phyloP scores from a whole-genome alignment of 2,113 vertebrate genomes.

The Fukomys damarensis region DNA sequence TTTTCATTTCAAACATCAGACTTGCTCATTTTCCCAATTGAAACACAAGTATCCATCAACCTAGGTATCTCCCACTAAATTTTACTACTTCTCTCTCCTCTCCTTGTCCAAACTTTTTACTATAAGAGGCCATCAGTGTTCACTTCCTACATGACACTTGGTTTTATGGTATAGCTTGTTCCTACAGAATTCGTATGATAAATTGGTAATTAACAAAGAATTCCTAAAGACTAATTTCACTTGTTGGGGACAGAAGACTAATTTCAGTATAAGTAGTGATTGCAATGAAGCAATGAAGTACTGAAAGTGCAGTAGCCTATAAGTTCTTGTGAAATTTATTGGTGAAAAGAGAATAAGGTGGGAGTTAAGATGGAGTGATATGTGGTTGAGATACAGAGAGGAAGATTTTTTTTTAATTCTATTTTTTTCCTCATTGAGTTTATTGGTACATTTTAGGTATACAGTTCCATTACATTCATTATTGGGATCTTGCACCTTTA shows the following conservation, averaged over 20 bases:
- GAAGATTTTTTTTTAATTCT: no score
- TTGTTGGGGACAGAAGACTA: background rate
- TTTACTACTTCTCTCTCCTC: background rate
- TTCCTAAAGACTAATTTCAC: background rate
- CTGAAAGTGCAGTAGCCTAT: background rate
- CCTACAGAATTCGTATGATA: background rate
- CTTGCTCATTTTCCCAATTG: background rate
- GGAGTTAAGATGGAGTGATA: background rate
- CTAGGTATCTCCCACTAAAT: background rate
- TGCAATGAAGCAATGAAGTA: background rate
- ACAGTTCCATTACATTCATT: no score
- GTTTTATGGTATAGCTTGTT: background rate
- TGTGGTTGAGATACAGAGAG: background rate
- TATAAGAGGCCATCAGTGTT: background rate
- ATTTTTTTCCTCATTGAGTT: no score
- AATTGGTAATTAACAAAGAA: slow-evolving; percentile 15
- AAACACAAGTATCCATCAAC: background rate
- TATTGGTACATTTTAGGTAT: no score
- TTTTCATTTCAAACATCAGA: background rate
- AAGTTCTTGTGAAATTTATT: slow-evolving; percentile 10
- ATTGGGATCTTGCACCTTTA: no score
- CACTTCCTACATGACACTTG: background rate
- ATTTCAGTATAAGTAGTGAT: background rate
- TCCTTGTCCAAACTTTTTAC: background rate
- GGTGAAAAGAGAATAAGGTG: background rate